Evolutionary conservation across 2,888 invertebrate species (phyloP).

Genomic region (Cantharis nigra): DNA sequence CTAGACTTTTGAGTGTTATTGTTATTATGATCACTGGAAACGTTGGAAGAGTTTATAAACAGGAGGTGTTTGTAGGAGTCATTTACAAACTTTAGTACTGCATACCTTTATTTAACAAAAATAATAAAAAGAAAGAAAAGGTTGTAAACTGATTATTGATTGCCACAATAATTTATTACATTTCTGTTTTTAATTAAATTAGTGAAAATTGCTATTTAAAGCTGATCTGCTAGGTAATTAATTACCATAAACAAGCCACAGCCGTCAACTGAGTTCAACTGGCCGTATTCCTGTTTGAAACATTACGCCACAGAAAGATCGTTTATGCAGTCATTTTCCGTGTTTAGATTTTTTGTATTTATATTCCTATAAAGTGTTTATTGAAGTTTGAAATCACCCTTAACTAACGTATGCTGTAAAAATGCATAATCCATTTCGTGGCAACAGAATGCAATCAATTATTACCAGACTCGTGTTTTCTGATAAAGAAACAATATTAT

Average conservation of each 20-base stretch:
- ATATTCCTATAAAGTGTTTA: neutral
- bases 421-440: neutral
- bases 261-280: neutral
- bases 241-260: neutral
- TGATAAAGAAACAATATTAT: too few species aligned
- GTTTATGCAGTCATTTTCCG: neutral
- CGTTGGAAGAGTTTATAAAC: neutral
- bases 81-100: neutral
- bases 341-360: neutral
- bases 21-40: neutral
- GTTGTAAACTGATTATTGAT: neutral
- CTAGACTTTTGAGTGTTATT: neutral
- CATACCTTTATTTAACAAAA: neutral
- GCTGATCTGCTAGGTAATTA: neutral
- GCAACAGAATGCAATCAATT: neutral
- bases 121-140: neutral
- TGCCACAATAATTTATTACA: neutral
- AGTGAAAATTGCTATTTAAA: neutral
- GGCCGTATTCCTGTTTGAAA: neutral
- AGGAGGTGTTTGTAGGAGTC: neutral
- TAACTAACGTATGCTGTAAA: neutral
- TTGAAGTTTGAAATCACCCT: neutral
- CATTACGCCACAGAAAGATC: neutral
- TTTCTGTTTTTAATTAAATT: neutral
- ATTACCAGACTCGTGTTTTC: neutral